Base-by-base conservation (phyloP, 1,140 invertebrate species). In the Psix sp. region DNA sequence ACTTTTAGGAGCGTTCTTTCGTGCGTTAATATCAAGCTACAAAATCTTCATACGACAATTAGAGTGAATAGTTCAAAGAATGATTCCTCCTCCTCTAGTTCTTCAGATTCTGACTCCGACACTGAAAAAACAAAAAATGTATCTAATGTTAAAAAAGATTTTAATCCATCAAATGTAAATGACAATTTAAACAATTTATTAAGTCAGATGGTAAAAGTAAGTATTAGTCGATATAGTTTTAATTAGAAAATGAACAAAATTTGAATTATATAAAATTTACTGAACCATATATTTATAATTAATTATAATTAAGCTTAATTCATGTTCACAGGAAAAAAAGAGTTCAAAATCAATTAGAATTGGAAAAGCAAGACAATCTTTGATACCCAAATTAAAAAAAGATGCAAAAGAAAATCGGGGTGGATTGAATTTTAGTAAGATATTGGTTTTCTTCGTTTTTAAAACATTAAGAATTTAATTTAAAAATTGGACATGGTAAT, bases 41-140 rank as follows among this genome's bases (percentile, higher is more conserved):
- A n/a, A n/a, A n/a, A n/a, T n/a, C n/a, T n/a, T n/a, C n/a, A n/a
- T n/a, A n/a, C n/a, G n/a, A n/a, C n/a, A n/a, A n/a, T n/a, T n/a
- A n/a, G n/a, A n/a, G n/a, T n/a, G n/a, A n/a, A n/a, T n/a, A n/a
- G n/a, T n/a, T n/a, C 35, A 26, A n/a, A 60, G 24, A 42, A 39
- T 17, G 62, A 62, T 39, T 77, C 77, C 7, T 79, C 78, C 3
- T 79, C 77, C 5, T 75, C 76, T n/a, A 35, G 26, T 21, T 57
- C 52, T 11, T 80, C 76, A 10, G 72, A 76, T 48, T 79, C 77
- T 16, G 80, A 82, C 73, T 78, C 73, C n/a, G 76, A 81, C 46
- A 54, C 46, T 14, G 73, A 78, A 13, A 17, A 59, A 51, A 43
- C 17, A 51, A 60, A 6, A 38, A 48, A 49, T 20, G 45, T 35